Percentiles rank a stretch among this genome's conserved stretches.
Evolutionary conservation across 1,140 invertebrate species (phyloP).

Genomic region (Drosophila busckii): DNA sequence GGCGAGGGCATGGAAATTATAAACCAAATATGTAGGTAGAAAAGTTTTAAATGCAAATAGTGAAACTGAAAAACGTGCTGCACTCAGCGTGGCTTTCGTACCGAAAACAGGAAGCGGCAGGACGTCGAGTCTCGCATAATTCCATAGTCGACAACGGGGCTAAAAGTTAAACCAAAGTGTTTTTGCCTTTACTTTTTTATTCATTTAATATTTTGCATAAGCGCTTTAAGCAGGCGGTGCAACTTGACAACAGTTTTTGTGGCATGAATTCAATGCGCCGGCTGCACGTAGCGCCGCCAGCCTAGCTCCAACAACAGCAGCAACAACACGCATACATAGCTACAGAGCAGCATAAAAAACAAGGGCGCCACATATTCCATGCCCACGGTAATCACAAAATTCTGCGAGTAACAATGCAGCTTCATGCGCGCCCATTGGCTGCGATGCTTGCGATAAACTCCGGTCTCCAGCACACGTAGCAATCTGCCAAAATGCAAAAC

Average conservation of each 20-base stretch:
- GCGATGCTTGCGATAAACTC: conserved; percentile 58
- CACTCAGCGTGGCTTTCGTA: conserved; percentile 42
- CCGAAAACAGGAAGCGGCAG: conserved; percentile 56
- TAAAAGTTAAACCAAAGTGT: conserved; percentile 66
- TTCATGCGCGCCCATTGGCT: conserved; percentile 52
- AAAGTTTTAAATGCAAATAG: conserved; percentile 72
- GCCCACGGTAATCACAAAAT: conserved; percentile 63
- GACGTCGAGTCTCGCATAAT: conserved; percentile 52
- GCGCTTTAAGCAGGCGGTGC: conserved; percentile 37
- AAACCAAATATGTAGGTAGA: conserved; percentile 53
- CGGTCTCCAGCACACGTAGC: conserved; percentile 57
- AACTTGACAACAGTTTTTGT: not conserved
- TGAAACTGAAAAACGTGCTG: conserved; percentile 51
- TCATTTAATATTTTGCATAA: conserved; percentile 38
- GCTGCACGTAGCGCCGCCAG: conserved; percentile 48
- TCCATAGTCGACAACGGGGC: conserved; percentile 23
- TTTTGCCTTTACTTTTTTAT: conserved; percentile 34
- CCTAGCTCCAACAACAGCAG: conserved; percentile 45
- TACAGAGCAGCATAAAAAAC: conserved; percentile 61
- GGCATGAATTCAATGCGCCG: not conserved
- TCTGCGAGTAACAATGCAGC: conserved; percentile 62
- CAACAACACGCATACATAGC: conserved; percentile 51
- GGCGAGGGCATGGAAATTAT: conserved; percentile 19
- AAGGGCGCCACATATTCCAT: conserved; percentile 73
- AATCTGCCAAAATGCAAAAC: conserved; percentile 23